Evolutionary conservation across 1,140 invertebrate species (phyloP).

Genomic region (Streblospio benedicti): DNA sequence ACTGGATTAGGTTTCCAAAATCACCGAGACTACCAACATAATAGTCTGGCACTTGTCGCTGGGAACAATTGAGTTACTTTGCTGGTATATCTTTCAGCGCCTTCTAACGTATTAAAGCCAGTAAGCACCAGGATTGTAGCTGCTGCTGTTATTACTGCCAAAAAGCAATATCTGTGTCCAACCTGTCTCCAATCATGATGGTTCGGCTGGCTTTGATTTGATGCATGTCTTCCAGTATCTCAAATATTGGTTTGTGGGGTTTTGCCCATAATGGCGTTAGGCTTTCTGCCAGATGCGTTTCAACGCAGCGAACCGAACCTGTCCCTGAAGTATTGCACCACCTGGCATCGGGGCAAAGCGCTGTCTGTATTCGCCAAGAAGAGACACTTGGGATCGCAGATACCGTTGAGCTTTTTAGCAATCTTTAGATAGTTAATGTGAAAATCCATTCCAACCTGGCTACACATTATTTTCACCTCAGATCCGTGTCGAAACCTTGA

Average conservation of each 20-base stretch:
- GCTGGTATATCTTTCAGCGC: slow-evolving; percentile 58
- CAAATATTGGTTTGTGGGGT: slow-evolving; percentile 57
- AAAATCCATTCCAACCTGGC: slow-evolving; percentile 85
- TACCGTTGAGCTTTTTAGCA: slow-evolving; percentile 76
- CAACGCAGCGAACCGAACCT: slow-evolving; percentile 71
- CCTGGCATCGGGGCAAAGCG: slow-evolving; percentile 54
- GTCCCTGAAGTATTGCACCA: slow-evolving; percentile 58
- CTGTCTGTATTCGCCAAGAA: slow-evolving; percentile 92
- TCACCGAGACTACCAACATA: slow-evolving; percentile 35
- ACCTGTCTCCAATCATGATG: slow-evolving; percentile 87
- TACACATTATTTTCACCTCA: slow-evolving; percentile 55
- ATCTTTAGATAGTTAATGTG: slow-evolving; percentile 86
- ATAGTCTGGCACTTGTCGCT: slow-evolving; percentile 64
- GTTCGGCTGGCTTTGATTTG: slow-evolving; percentile 68
- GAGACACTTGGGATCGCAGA: slow-evolving; percentile 60
- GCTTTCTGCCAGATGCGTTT: slow-evolving; percentile 67
- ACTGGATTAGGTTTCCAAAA: slow-evolving; percentile 1
- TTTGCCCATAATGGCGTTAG: slow-evolving; percentile 76
- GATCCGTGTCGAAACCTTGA: slow-evolving; percentile 9
- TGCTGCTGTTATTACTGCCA: slow-evolving; percentile 68
- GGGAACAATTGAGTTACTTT: slow-evolving; percentile 51
- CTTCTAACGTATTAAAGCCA: slow-evolving; percentile 64
- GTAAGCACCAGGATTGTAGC: slow-evolving; percentile 69
- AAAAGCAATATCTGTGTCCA: slow-evolving; percentile 81
- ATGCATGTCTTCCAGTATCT: slow-evolving; percentile 48